These are phyloP conservation scores for Tokudaia tokunoshimensis DNA, from an alignment of 2,797 vertebrate species.

Conservation along the genomic window DNA sequence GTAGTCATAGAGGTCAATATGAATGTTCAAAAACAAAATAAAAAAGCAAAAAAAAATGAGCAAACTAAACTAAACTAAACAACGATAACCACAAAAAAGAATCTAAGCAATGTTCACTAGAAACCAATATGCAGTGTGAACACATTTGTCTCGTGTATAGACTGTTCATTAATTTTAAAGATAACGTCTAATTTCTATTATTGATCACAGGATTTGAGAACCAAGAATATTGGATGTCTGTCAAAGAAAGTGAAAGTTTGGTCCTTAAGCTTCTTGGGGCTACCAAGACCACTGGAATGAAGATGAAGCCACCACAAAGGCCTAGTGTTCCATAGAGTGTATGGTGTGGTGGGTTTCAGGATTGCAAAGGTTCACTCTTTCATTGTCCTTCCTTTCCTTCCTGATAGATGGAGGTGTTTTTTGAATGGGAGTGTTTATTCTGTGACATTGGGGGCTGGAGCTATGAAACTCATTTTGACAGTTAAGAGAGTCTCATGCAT, in stretches of 20 bases:
- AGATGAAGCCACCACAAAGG: neutral
- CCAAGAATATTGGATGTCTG: neutral
- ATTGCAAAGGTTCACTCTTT: neutral
- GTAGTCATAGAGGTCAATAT: neutral
- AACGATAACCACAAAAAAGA: neutral
- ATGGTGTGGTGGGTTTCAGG: neutral
- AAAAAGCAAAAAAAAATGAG: neutral
- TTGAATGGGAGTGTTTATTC: neutral
- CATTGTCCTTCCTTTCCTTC: neutral
- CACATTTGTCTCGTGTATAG: neutral
- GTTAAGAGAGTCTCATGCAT: neutral
- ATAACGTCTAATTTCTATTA: neutral
- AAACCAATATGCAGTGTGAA: neutral
- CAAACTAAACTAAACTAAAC: neutral
- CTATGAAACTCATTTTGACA: neutral
- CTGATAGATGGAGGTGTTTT: neutral
- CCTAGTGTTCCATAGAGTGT: fast-evolving
- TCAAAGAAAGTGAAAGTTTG: neutral
- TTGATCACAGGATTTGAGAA: neutral
- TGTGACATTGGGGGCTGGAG: neutral
- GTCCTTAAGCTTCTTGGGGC: neutral
- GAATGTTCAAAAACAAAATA: neutral
- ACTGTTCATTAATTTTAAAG: neutral
- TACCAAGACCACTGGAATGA: neutral
- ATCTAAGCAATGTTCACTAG: neutral